Evolutionary conservation across 2,888 invertebrate genomes (phyloP).

Genomic region (Criorhina ranunculi): DNA sequence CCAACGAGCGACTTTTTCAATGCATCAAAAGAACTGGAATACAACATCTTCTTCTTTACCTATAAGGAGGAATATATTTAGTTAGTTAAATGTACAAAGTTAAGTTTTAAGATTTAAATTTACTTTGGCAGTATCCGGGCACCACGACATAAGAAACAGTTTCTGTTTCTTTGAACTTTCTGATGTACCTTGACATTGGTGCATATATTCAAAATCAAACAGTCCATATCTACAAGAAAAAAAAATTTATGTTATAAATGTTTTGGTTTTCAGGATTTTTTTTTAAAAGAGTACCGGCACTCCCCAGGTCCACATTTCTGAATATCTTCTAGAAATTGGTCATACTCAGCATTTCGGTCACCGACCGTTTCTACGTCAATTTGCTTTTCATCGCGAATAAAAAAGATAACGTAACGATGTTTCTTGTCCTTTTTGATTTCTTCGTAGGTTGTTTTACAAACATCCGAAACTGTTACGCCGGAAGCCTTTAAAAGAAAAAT

Average conservation of each 20-base stretch:
- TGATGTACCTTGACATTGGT: conserved; percentile 98
- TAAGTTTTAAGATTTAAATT: neutral
- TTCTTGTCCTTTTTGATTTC: conserved; percentile 99
- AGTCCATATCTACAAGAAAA: conserved; percentile 90
- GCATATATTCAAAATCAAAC: conserved; percentile 99
- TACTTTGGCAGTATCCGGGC: conserved; percentile 98
- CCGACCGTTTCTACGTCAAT: conserved; percentile 97
- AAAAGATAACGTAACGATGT: conserved; percentile 98
- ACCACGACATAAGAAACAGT: conserved; percentile 99
- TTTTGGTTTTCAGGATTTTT: conserved; percentile 5
- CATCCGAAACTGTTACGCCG: conserved; percentile 97
- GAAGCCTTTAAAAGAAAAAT: conserved; percentile 89
- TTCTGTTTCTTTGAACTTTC: conserved; percentile 99
- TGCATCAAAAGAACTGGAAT: conserved; percentile 98
- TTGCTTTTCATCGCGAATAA: conserved; percentile 97
- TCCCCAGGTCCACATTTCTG: conserved; percentile 96
- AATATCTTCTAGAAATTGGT: conserved; percentile 96
- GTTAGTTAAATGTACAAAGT: neutral
- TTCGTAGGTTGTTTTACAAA: conserved; percentile 97
- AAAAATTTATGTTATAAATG: neutral
- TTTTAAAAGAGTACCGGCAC: conserved; percentile 90
- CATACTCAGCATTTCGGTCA: conserved; percentile 95
- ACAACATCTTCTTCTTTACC: conserved; percentile 94
- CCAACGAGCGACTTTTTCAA: conserved; percentile 98
- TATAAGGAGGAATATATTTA: conserved; percentile 74